phyloP scores from a whole-genome alignment of 1,140 invertebrate species.

The Schlechtendalia chinensis region DNA sequence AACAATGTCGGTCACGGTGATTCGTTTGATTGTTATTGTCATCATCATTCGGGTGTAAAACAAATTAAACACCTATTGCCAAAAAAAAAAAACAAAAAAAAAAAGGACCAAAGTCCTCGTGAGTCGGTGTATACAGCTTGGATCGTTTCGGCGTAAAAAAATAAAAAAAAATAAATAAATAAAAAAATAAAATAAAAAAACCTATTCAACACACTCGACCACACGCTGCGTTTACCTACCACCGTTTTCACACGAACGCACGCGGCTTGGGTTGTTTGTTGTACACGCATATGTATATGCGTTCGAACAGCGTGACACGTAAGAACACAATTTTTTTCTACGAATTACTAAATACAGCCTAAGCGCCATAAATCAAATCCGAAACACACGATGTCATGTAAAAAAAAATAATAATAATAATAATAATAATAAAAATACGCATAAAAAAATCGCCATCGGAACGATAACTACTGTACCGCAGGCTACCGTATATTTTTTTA shows the following conservation, averaged over 20 bases:
- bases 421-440: too few relatives aligned
- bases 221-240: conserved; percentile 42
- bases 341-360: conserved; percentile 14
- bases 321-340: conserved; percentile 24
- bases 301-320: conserved; percentile 30
- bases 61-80: conserved; percentile 12
- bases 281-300: neutral
- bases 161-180: conserved; percentile 27
- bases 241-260: neutral
- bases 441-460: conserved; percentile 15
- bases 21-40: neutral
- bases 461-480: neutral
- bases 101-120: neutral
- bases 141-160: neutral
- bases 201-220: conserved; percentile 29
- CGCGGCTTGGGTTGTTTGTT: conserved; percentile 27
- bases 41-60: neutral
- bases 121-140: neutral
- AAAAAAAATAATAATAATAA: too few relatives aligned
- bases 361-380: conserved; percentile 24
- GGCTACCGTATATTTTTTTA: too few relatives aligned
- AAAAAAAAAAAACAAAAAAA: neutral
- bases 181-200: conserved; percentile 27
- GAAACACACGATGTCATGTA: neutral
- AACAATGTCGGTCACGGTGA: neutral